A percentile compares a stretch with the other conserved stretches of the same genome.
These are phyloP conservation scores for Habropoda laboriosa DNA, from an alignment of 1,140 invertebrate species.

Conservation along the genomic window DNA sequence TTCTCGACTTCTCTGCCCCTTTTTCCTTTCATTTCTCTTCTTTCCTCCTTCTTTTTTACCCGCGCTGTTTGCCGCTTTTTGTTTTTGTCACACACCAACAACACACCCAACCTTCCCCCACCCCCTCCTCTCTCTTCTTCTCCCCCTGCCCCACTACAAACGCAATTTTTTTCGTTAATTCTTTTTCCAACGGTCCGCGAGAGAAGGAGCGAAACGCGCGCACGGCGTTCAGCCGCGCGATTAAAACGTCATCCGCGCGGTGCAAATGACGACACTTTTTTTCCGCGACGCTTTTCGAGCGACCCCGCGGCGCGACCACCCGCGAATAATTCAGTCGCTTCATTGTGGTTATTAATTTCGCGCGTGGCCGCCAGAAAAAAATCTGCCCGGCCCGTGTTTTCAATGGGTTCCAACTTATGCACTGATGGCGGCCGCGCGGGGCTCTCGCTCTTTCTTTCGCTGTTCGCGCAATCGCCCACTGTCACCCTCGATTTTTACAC, in stretches of 20 bases:
- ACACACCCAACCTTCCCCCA: too few relatives aligned
- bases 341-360: constrained; percentile 66
- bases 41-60: neutral
- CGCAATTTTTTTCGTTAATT: neutral
- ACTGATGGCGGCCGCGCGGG: neutral
- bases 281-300: constrained; percentile 46
- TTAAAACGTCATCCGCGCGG: constrained; percentile 66
- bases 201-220: neutral
- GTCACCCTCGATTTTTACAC: constrained; percentile 28
- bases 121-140: neutral
- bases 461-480: constrained; percentile 18
- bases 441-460: neutral
- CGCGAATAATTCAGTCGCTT: constrained; percentile 65
- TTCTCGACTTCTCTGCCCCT: constrained; percentile 30
- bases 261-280: constrained; percentile 63
- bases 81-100: too few relatives aligned
- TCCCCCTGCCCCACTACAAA: neutral
- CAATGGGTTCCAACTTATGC: constrained; percentile 59
- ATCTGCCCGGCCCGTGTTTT: constrained; percentile 48
- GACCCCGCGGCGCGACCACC: constrained; percentile 24
- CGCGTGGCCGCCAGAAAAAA: constrained; percentile 39
- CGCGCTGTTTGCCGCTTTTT: neutral
- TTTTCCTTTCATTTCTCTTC: neutral
- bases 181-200: constrained; percentile 2
- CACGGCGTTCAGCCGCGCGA: constrained; percentile 39